Evolutionary conservation across 2,113 vertebrate genomes (phyloP).

Genomic region (Micronycteris hirsuta): DNA sequence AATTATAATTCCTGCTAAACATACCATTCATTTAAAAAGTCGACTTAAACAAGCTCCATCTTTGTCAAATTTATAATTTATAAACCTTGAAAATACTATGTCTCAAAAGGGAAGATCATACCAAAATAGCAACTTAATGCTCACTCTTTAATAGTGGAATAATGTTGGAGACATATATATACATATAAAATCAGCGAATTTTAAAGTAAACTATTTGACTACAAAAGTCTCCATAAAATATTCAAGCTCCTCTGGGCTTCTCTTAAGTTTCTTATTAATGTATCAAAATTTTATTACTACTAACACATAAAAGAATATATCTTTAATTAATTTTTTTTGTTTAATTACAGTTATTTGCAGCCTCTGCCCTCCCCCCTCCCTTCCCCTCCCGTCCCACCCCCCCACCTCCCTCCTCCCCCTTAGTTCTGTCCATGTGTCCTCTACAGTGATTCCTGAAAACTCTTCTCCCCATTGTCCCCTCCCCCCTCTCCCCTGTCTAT

Average conservation of each 20-base stretch:
- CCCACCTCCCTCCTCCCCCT: no score
- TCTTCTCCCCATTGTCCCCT: no score
- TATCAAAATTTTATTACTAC: constrained; percentile 29
- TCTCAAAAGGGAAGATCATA: not conserved
- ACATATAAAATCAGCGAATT: not conserved
- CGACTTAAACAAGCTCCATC: not conserved
- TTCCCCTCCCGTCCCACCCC: no score
- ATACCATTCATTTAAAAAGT: not conserved
- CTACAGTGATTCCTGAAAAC: no score
- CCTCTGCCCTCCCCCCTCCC: no score
- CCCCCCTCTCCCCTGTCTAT: no score
- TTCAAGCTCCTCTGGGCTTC: not conserved
- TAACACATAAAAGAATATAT: constrained; percentile 56
- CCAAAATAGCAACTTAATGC: not conserved
- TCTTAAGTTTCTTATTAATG: constrained; percentile 17
- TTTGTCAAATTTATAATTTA: constrained; percentile 39
- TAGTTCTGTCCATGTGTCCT: no score
- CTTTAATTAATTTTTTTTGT: no score
- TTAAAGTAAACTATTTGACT: constrained; percentile 34
- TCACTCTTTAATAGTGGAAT: constrained; percentile 19
- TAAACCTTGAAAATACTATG: not conserved
- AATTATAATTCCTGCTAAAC: constrained; percentile 19
- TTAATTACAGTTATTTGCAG: no score
- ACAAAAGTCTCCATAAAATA: constrained; percentile 44
- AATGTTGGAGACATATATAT: not conserved